Base-by-base conservation (phyloP, 2,113 vertebrate genomes). In the Toxostoma redivivum region DNA sequence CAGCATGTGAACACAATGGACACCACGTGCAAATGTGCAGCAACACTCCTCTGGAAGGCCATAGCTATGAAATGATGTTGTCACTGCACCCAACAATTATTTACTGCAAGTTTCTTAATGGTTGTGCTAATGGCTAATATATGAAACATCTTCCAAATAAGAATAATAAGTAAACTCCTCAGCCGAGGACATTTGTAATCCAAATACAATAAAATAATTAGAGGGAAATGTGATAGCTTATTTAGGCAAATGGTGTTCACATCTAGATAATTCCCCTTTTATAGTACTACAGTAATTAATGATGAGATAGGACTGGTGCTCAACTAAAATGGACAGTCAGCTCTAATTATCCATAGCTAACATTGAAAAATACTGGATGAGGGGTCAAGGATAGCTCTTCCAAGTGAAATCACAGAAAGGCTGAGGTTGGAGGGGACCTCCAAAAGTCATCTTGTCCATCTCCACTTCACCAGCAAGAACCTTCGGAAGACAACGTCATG, bases 351-450 rank as follows among this genome's bases (percentile, higher is more conserved):
- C 31, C 28, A 48, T 1, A 64, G 30, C 4, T 51, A 38, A 54
- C 11, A 12, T 15, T 71, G 42, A 80, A 44, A 91, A 58, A 13
- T 54, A 6, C 20, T 14, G n/a, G 15, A 20, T 4, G 33, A 74
- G 28, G 14, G 20, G 22, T 31, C 0, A 0, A 54, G 48, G 25
- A 50, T 1, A 53, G 21, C 20, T 64, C 11, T 88, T 66, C 28
- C 60, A 90, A 73, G 35, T 4, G 25, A 44, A 69, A 81, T 48
- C 53, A 74, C 25, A 56, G 61, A 23, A 79, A 37, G 23, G 25
- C 1, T 79, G 44, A 86, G 16, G 33, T 9, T 56, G 31, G 54
- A 70, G 65, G 12, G 28, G 33, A 56, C 15, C 4, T 56, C 20
- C 37, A 35, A 27, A 28, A 25, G 14, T 61, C 50, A 33, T 11